Base-by-base conservation (phyloP, 1,140 invertebrate genomes). In the Leguminivora glycinivorella region DNA sequence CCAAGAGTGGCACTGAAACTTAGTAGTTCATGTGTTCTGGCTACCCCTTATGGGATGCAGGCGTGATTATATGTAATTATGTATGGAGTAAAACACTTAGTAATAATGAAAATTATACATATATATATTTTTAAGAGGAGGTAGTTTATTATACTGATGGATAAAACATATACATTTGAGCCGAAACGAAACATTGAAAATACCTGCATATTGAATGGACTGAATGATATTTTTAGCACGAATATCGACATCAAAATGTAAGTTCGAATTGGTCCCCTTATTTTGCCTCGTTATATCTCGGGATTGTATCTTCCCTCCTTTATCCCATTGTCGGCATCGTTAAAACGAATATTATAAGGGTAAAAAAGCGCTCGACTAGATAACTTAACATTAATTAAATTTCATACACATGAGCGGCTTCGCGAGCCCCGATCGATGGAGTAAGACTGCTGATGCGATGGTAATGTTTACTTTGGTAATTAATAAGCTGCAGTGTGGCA, bases 361-460 rank as follows among this genome's bases (percentile, higher is more conserved):
- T 43, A 43, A 43, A 43, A 58, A 58, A 58, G 56, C 56, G 56
- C 31, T 14, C 24, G 25, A n/a, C n/a, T n/a, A 14, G 56, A 60
- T 60, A 60, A 60, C 25, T 26, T 60, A 14, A 29, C 56, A 29
- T 60, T 60, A 63, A 34, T 63, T 63, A 63, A 63, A 63, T 34
- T 63, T 63, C 17, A 29, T 31, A 17, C 58, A 63, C 58, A 63
- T 17, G 29, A 19, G 14, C 58, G 58, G 58, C 58, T 63, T 63
- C 26, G 58, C 5, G 25, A 17, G n/a, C 47, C 2, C n/a, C 26
- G 26, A 17, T 10, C 26, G 7, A 63, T 17, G 19, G 26, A 17
- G 58, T 7, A 31, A 7, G 7, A 17, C 58, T 14, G 34, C 58
- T 31, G 58, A 63, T 14, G 58, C 4, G 22, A 17, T 26, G 58